Evolutionary conservation across 2,888 invertebrate species (phyloP).

Genomic region (Spodoptera littoralis): DNA sequence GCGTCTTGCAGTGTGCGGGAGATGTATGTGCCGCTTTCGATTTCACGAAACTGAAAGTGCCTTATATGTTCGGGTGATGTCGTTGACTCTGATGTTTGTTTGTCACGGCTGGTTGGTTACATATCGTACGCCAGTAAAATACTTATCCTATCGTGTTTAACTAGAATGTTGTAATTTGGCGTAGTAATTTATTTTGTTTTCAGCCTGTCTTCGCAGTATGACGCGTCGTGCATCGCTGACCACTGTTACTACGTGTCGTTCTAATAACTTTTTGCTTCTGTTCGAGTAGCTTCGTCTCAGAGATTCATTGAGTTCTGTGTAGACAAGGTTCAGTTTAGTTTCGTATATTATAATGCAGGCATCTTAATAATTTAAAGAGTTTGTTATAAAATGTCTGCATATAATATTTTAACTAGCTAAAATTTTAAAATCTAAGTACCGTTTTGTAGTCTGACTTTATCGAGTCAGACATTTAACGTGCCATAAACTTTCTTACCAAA

Average conservation of each 20-base stretch:
- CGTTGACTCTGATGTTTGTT: constrained; percentile 87
- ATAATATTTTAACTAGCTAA: constrained; percentile 16
- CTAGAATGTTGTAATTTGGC: constrained; percentile 80
- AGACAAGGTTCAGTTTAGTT: constrained; percentile 28
- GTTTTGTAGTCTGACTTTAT: constrained; percentile 12
- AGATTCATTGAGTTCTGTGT: constrained; percentile 52
- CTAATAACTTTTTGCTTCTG: constrained; percentile 60
- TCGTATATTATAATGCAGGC: constrained; percentile 22
- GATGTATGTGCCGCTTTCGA: constrained; percentile 83
- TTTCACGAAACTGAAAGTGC: constrained; percentile 87
- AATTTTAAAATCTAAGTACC: not conserved
- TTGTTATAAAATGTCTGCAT: constrained; percentile 1
- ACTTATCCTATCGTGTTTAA: constrained; percentile 79
- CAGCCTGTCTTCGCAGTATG: constrained; percentile 69
- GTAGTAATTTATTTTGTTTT: constrained; percentile 80
- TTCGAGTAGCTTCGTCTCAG: constrained; percentile 38
- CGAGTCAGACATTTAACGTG: constrained; percentile 33
- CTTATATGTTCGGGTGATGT: constrained; percentile 85
- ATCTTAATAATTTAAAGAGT: constrained; percentile 1
- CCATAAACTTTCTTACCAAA: constrained; percentile 36
- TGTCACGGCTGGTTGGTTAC: constrained; percentile 82
- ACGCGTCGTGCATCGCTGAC: constrained; percentile 69
- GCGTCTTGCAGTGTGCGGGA: constrained; percentile 73
- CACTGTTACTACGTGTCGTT: constrained; percentile 70
- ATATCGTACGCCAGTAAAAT: constrained; percentile 69